A percentile compares a stretch with the other conserved stretches of the same genome.
Conservation (phyloP, 2,113 vertebrate species). For the Thamnaconus septentrionalis region DNA sequence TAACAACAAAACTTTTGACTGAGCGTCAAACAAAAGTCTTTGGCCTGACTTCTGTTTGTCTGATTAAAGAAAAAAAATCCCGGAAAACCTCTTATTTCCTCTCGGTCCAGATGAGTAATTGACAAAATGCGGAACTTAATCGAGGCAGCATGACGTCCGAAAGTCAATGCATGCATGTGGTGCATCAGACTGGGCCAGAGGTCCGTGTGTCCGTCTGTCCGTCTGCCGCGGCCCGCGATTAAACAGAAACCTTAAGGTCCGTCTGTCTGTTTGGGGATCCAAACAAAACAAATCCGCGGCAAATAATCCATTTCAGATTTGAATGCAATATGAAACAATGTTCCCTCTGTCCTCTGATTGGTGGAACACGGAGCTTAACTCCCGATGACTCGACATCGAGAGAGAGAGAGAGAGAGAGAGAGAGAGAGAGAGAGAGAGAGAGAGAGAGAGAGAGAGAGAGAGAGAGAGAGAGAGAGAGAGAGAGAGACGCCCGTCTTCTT, state of each 20-base stretch:
- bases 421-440: no score
- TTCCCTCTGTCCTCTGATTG: constrained; percentile 57
- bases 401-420: constrained; percentile 6
- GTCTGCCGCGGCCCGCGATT: neutral
- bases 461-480: no score
- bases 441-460: no score
- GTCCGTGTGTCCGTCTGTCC: neutral
- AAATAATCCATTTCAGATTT: constrained; percentile 60
- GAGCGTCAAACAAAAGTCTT: no score
- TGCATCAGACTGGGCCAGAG: neutral
- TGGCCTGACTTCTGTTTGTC: no score
- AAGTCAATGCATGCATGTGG: constrained; percentile 7
- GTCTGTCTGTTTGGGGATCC: constrained; percentile 25
- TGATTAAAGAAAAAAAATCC: no score
- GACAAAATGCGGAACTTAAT: constrained; percentile 34
- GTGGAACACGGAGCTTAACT: constrained; percentile 59
- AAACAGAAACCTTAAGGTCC: constrained; percentile 6
- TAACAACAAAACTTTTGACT: no score
- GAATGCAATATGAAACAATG: constrained; percentile 55
- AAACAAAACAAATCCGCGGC: constrained; percentile 36
- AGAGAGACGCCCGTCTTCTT: no score
- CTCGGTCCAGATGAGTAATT: constrained; percentile 10
- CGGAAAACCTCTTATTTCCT: constrained; percentile 13
- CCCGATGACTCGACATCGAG: constrained; percentile 55
- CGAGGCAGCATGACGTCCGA: constrained; percentile 8